Evolutionary conservation across 2,888 invertebrate genomes (phyloP).

Genomic region (Chromoteleia sp.): DNA sequence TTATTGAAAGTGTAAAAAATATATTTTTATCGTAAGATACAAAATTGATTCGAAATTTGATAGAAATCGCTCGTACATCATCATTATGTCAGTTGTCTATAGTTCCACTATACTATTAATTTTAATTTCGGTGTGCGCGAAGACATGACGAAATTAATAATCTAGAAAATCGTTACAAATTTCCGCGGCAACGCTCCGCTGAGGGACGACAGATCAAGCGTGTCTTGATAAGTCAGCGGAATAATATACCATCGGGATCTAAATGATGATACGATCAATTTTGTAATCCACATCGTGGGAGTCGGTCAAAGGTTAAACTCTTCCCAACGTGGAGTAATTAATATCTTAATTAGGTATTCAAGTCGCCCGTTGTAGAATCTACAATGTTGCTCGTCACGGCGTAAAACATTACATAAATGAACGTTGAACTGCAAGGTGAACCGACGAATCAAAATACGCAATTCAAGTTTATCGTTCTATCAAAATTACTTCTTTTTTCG

Average conservation of each 20-base stretch:
- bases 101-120: not conserved
- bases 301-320: conserved; percentile 79
- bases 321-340: conserved; percentile 77
- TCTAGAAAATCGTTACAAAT: conserved; percentile 51
- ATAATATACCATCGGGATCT: conserved; percentile 70
- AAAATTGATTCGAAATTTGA: conserved; percentile 29
- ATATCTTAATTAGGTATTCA: conserved; percentile 83
- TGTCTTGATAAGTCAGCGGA: conserved; percentile 72
- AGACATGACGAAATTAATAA: conserved; percentile 41
- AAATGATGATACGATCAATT: conserved; percentile 80
- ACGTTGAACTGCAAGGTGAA: conserved; percentile 66
- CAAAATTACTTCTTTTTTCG: conserved; percentile 55
- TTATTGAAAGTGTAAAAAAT: conserved; percentile 23
- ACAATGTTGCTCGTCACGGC: conserved; percentile 63
- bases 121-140: not conserved
- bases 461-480: conserved; percentile 53
- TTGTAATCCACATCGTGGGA: conserved; percentile 80
- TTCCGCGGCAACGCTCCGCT: conserved; percentile 3
- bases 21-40: not conserved
- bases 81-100: conserved; percentile 45
- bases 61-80: conserved; percentile 41
- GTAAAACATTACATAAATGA: conserved; percentile 70
- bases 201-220: conserved; percentile 41
- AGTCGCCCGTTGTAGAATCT: conserved; percentile 67
- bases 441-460: conserved; percentile 53